Evolutionary conservation across 2,113 vertebrate genomes (phyloP).

Genomic region (Seriola rivoliana): DNA sequence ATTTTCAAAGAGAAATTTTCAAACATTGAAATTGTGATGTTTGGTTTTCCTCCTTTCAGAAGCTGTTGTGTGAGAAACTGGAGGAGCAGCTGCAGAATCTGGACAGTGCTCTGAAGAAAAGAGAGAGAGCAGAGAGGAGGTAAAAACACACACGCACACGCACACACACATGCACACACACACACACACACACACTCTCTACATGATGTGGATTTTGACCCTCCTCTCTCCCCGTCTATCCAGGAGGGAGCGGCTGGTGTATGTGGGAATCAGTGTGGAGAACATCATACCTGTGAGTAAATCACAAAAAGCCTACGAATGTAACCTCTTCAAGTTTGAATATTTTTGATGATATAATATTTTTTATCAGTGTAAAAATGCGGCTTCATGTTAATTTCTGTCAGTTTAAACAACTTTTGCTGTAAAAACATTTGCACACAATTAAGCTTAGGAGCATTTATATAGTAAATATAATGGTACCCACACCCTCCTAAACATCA

Average conservation of each 20-base stretch:
- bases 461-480: no score
- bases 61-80: conserved; percentile 95
- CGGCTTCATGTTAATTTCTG: no score
- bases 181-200: background rate
- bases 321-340: background rate
- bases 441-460: no score
- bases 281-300: conserved; percentile 93
- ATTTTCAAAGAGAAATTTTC: background rate
- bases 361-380: no score
- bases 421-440: no score
- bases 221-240: conserved; percentile 46
- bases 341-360: no score
- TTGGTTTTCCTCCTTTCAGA: conserved; percentile 80
- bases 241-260: conserved; percentile 96
- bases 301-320: background rate
- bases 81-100: conserved; percentile 96
- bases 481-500: no score
- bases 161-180: conserved; percentile 1
- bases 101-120: conserved; percentile 97
- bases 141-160: conserved; percentile 61
- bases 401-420: no score
- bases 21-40: background rate
- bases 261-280: conserved; percentile 98
- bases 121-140: conserved; percentile 95
- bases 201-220: background rate